Evolutionary conservation across 2,888 invertebrate genomes (phyloP), one percentile per base, ranked within the genome.

Genomic region (Myopa tessellatipennis): DNA sequence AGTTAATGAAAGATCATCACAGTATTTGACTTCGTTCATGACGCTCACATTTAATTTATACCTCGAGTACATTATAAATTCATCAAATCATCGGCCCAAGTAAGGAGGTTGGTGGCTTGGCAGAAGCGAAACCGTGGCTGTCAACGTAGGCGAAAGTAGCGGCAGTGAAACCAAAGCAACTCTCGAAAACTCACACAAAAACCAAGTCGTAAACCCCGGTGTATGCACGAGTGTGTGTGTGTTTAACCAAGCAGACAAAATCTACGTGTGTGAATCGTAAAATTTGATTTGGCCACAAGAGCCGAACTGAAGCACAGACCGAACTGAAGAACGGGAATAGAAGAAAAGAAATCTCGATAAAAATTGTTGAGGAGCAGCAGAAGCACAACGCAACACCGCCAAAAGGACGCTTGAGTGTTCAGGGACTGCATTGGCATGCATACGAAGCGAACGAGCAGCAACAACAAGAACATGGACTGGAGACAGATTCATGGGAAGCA

Each of bases 51-150:
- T 58, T 74, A 67, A 74, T 74, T 68, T 74, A 55, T 67, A 74
- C 74, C 74, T 74, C 67, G 74, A 55, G 74, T 67, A 52, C 45
- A 55, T 74, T 74, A 74, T 67, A 67, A 74, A 74, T 68, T 74
- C 74, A 74, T 55, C 55, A 68, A 74, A 52, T 74, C 74, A 40
- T 14, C 74, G 61, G n/a, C 36, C 52, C 55, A 8, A 34, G 63
- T 12, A 58, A 10, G 6, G 38, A 36, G 14, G n/a, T 10, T 45
- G 38, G 1, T 8, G 36, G 4, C 38, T 8, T 2, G 14, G 38
- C 16, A 65, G 26, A 34, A 65, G 26, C 65, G 34, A 36, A 34
- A 12, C 38, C 36, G 67, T 4, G 36, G 36, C 36, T 14, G 36
- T n/a, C 71, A 14, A 14, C 63, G 34, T 36, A 34, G 38, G 36